phyloP scores from a whole-genome alignment of 2,888 invertebrate genomes.

The Falcaria lacertinaria region DNA sequence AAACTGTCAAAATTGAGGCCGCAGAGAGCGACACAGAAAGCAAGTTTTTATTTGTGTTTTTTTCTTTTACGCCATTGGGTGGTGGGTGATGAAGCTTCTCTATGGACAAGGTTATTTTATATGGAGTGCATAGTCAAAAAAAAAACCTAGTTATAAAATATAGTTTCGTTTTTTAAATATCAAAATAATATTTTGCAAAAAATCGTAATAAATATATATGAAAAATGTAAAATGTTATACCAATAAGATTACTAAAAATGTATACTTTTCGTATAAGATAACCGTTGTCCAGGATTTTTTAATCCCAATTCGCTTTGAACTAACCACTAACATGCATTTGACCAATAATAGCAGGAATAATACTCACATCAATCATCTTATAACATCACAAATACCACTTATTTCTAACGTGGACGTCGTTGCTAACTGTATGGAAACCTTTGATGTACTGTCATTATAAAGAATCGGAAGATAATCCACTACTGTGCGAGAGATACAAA shows the following conservation, averaged over 20 bases:
- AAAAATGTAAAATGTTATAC: too few species aligned
- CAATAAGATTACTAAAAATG: too few species aligned
- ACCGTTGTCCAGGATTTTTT: too few species aligned
- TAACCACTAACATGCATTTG: background rate
- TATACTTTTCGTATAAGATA: background rate
- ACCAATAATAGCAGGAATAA: background rate
- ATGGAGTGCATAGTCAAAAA: background rate
- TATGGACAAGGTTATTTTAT: background rate
- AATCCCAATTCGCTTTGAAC: too few species aligned
- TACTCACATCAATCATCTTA: background rate
- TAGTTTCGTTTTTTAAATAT: too few species aligned
- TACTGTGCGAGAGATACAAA: constrained; percentile 22
- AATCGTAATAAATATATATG: too few species aligned
- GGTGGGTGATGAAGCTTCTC: background rate
- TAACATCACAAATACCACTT: background rate
- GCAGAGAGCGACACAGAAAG: constrained; percentile 60
- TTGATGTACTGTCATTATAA: constrained; percentile 33
- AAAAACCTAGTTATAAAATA: too few species aligned
- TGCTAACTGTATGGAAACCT: constrained; percentile 30
- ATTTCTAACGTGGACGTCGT: constrained; percentile 5
- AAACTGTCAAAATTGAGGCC: constrained; percentile 52
- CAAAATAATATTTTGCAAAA: too few species aligned
- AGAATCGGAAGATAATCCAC: constrained; percentile 3
- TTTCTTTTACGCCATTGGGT: constrained; percentile 8
- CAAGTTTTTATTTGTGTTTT: constrained; percentile 50